Base-by-base conservation (phyloP, 2,888 invertebrate species). In the Cotesia congregata region DNA sequence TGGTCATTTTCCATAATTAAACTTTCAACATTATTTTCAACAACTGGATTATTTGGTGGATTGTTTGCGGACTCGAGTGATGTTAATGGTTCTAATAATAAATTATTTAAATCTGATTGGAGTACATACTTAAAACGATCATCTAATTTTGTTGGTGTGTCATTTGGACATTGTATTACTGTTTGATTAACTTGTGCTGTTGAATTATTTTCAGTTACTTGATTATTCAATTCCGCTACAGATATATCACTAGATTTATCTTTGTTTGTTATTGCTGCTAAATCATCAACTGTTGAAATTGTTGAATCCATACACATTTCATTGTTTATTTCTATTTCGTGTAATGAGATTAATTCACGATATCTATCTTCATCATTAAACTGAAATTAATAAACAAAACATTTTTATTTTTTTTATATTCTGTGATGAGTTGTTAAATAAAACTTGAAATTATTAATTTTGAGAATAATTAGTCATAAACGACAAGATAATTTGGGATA, bases 321-420 rank as follows among this genome's bases (percentile, higher is more conserved):
- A 41, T 82, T 71, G n/a, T 67, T 74, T n/a, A 82, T 70, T 77
- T 84, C 82, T n/a, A 81, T 59, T 7, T 79, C 78, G 74, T 82
- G 81, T 17, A 76, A 75, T 1, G 80, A 73, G 64, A 80, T 78
- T 64, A 86, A 67, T 39, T 74, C 74, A 65, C 71, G 79, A 61
- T 85, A 86, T 70, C 79, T 85, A 1, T 74, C 41, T 30, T 84
- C 83, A 62, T 85, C 83, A 30, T 75, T 74, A 7, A 79, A 38
- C 86, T 86, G 78, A 9, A 83, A 85, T 69, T 79, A 6, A 71
- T 7, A 41, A 30, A 30, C 30, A 30, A 30, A 30, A 30, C 30
- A 30, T 30, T 74, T 20, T 59, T 59, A 68, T 73, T 50, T 9
- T 30, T 30, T 2, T 30, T 30, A 30, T 30, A 2, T 3, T 30